Percentiles rank a stretch among this genome's conserved stretches.
phyloP scores from a whole-genome alignment of 2,113 vertebrate genomes.

The Larimichthys crocea region DNA sequence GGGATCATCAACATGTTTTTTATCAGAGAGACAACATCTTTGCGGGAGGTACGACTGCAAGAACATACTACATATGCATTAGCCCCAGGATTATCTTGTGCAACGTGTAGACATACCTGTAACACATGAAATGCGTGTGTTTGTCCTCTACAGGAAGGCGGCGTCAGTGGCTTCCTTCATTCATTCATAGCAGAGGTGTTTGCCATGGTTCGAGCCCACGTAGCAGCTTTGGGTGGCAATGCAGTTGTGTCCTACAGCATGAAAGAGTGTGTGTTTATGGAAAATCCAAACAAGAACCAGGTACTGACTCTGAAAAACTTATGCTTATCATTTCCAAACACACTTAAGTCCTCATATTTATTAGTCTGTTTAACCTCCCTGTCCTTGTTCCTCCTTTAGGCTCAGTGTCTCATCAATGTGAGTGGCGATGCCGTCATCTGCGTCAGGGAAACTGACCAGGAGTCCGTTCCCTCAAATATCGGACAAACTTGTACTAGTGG shows the following conservation, averaged over 20 bases:
- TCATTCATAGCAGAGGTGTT: constrained; percentile 98
- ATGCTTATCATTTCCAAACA: background rate
- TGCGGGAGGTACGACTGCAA: constrained; percentile 89
- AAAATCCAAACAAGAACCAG: constrained; percentile 99
- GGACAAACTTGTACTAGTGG: constrained; percentile 79
- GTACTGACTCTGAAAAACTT: constrained; percentile 73
- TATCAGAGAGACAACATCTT: constrained; percentile 96
- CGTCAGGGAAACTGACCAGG: constrained; percentile 90
- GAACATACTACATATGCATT: background rate
- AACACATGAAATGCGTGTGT: background rate
- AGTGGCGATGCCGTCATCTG: constrained; percentile 96
- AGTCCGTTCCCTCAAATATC: constrained; percentile 73
- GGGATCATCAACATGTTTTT: constrained; percentile 99
- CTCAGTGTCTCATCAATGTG: constrained; percentile 98
- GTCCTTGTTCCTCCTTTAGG: constrained; percentile 77
- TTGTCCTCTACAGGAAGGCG: constrained; percentile 89
- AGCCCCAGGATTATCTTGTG: background rate
- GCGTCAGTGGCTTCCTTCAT: constrained; percentile 97
- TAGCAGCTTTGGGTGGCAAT: constrained; percentile 95
- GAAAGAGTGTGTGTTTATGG: constrained; percentile 99
- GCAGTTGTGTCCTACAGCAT: constrained; percentile 98
- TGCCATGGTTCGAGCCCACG: constrained; percentile 97
- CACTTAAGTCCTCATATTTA: background rate
- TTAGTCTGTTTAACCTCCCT: background rate
- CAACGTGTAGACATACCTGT: background rate